Conservation (phyloP, 2,888 invertebrate genomes). For the Dastarcus helophoroides region DNA sequence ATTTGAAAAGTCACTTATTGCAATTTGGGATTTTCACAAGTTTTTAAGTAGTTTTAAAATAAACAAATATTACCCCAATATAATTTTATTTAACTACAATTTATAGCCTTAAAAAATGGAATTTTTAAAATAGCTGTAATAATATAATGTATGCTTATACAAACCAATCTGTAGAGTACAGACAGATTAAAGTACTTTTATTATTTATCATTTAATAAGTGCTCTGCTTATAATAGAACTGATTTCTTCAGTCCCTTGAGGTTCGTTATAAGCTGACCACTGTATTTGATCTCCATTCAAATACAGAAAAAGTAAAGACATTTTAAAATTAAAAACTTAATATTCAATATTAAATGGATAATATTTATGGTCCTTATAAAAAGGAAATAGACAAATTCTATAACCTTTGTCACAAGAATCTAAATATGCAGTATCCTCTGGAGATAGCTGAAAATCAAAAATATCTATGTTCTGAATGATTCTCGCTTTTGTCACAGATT, state of each 20-base stretch:
- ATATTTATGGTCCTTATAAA: slow-evolving; percentile 30
- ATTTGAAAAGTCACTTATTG: slow-evolving; percentile 1
- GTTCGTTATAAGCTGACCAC: no score
- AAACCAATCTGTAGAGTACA: no score
- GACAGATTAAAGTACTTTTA: neutral
- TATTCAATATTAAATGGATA: slow-evolving; percentile 32
- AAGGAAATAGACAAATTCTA: slow-evolving; percentile 37
- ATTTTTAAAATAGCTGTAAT: no score
- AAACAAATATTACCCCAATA: neutral
- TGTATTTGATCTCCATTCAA: neutral
- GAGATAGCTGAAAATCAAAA: slow-evolving; percentile 59
- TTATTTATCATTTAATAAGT: slow-evolving; percentile 1
- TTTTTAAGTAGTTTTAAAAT: neutral
- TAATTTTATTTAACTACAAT: neutral
- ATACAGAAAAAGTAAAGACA: neutral
- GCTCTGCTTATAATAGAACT: neutral
- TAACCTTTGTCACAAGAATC: slow-evolving; percentile 60
- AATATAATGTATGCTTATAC: no score
- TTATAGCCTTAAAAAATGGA: no score
- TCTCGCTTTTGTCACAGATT: slow-evolving; percentile 63
- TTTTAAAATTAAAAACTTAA: slow-evolving; percentile 12
- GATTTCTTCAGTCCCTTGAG: no score
- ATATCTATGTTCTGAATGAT: slow-evolving; percentile 62
- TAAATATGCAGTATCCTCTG: slow-evolving; percentile 55
- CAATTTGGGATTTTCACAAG: neutral